Evolutionary conservation across 2,888 invertebrate genomes (phyloP).

Genomic region (Caenorhabditis plicata): DNA sequence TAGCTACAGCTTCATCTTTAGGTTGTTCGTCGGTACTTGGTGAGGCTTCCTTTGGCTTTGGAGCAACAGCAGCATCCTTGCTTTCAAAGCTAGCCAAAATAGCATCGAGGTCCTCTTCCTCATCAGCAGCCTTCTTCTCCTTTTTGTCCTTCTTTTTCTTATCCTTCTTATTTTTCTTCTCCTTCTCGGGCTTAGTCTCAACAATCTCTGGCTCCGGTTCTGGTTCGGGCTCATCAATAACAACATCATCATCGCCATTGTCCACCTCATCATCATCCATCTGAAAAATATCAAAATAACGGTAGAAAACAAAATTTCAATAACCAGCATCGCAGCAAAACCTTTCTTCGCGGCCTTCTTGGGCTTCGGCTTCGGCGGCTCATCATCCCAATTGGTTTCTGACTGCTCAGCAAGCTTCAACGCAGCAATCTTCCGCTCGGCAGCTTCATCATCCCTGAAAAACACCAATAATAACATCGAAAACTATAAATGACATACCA

Average conservation of each 20-base stretch:
- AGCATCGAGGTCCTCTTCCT: slow-evolving; percentile 56
- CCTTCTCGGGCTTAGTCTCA: slow-evolving; percentile 11
- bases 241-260: slow-evolving; percentile 10
- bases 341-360: slow-evolving; percentile 23
- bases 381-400: slow-evolving; percentile 38
- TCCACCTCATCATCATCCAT: slow-evolving; percentile 31
- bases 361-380: slow-evolving; percentile 26
- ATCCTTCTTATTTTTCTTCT: slow-evolving; percentile 30
- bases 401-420: slow-evolving; percentile 27
- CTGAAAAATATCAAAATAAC: slow-evolving; percentile 1
- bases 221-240: slow-evolving; percentile 26
- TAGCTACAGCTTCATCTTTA: slow-evolving; percentile 12
- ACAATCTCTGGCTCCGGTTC: slow-evolving; percentile 15
- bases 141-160: slow-evolving; percentile 35
- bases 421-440: slow-evolving; percentile 40
- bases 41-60: slow-evolving; percentile 2
- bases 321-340: slow-evolving; percentile 32
- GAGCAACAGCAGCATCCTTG: slow-evolving; percentile 16
- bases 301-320: not conserved
- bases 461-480: not conserved
- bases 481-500: slow-evolving; percentile 34
- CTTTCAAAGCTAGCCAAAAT: slow-evolving; percentile 38
- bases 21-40: slow-evolving; percentile 3
- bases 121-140: slow-evolving; percentile 33
- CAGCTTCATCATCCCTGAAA: slow-evolving; percentile 52